These are phyloP conservation scores for Temnothorax curvispinosus DNA, from an alignment of 1,140 invertebrate species.

Conservation along the genomic window DNA sequence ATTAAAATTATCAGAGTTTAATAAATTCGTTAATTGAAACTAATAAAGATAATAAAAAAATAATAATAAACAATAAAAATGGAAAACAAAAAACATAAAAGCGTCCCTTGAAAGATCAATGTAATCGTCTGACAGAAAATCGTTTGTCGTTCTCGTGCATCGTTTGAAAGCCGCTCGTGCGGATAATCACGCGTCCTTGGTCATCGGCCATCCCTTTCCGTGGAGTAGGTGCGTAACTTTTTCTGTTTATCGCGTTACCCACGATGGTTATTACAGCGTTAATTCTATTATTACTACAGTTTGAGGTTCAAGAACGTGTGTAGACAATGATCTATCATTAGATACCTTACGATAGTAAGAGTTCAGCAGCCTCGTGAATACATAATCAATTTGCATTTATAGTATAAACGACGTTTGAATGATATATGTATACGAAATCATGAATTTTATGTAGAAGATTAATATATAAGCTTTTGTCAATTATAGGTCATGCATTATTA, in stretches of 20 bases:
- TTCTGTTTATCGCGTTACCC: conserved; percentile 26
- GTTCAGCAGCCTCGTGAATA: conserved; percentile 64
- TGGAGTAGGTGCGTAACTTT: conserved; percentile 44
- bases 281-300: conserved; percentile 73
- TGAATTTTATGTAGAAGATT: conserved; percentile 1
- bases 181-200: conserved; percentile 65
- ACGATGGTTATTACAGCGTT: conserved; percentile 59
- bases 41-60: not conserved
- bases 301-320: conserved; percentile 69
- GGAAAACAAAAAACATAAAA: not conserved
- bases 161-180: conserved; percentile 66
- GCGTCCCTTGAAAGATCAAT: conserved; percentile 47
- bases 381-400: not conserved
- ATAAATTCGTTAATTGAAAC: conserved; percentile 7
- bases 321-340: conserved; percentile 70
- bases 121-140: conserved; percentile 68
- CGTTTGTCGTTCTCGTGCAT: conserved; percentile 61
- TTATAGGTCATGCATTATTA: not conserved
- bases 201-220: conserved; percentile 38
- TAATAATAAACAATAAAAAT: conserved; percentile 1
- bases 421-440: not conserved
- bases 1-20: not conserved
- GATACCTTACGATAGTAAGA: conserved; percentile 52
- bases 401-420: not conserved
- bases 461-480: conserved; percentile 33